Percentiles rank a stretch among this genome's conserved stretches.
These are phyloP conservation scores for Hydrophis major DNA, from an alignment of 2,797 vertebrate genomes.

Conservation along the genomic window DNA sequence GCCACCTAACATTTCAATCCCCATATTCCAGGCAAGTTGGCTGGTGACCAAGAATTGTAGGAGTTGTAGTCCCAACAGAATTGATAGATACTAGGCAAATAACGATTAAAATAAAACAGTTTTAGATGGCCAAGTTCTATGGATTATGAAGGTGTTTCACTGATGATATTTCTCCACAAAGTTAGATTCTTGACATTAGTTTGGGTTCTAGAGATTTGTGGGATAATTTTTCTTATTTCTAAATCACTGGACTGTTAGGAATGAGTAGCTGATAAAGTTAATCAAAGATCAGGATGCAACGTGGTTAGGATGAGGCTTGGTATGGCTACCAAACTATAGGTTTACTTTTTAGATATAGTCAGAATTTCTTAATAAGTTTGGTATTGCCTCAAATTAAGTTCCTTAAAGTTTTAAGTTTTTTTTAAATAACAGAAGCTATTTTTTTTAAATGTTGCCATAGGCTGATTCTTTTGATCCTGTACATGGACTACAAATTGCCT, in stretches of 20 bases:
- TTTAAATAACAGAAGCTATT: neutral
- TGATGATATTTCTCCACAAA: neutral
- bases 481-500: neutral
- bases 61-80: neutral
- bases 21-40: neutral
- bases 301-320: neutral
- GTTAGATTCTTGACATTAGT: neutral
- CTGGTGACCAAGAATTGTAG: neutral
- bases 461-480: neutral
- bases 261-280: neutral
- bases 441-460: neutral
- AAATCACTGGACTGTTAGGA: neutral
- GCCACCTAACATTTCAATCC: neutral
- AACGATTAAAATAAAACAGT: neutral
- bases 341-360: neutral
- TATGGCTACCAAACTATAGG: neutral
- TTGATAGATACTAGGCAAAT: neutral
- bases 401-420: neutral
- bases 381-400: neutral
- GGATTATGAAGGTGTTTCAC: neutral
- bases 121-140: neutral
- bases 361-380: neutral
- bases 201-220: neutral
- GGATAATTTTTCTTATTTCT: neutral
- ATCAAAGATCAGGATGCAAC: neutral